These are phyloP conservation scores for Mionectes olivaceus DNA, from an alignment of 2,797 vertebrate genomes.

Conservation along the genomic window DNA sequence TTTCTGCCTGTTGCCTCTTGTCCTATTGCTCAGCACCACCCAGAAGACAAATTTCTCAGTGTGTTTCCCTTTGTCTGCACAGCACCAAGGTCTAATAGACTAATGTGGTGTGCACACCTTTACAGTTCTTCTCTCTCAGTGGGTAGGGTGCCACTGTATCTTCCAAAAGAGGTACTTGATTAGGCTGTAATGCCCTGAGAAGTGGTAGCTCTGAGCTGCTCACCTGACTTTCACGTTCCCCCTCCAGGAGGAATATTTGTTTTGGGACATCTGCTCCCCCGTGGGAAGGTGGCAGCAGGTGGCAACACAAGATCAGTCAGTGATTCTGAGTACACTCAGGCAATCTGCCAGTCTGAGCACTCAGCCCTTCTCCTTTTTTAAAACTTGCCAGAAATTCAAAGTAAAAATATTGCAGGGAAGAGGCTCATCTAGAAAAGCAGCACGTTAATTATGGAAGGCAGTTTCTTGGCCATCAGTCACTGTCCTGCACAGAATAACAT, in stretches of 20 bases:
- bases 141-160: accelerated
- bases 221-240: not conserved
- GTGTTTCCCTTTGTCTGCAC: not conserved
- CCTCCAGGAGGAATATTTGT: not conserved
- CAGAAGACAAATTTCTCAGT: not conserved
- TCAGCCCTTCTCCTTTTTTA: constrained; percentile 14
- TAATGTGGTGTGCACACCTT: not conserved
- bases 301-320: not conserved
- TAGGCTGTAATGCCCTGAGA: not conserved
- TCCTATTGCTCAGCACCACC: not conserved
- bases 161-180: not conserved
- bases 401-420: constrained; percentile 8
- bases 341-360: constrained; percentile 42
- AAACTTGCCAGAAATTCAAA: constrained; percentile 45
- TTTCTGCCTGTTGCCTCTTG: not conserved
- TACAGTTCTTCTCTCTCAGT: accelerated
- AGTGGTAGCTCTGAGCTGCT: not conserved
- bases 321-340: constrained; percentile 17
- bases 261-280: constrained; percentile 35
- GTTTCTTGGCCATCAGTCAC: constrained; percentile 45
- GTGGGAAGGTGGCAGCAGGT: constrained; percentile 48
- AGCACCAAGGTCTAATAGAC: not conserved
- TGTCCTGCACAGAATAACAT: constrained; percentile 5
- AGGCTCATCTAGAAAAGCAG: constrained; percentile 3
- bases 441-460: constrained; percentile 31